phyloP scores from a whole-genome alignment of 1,140 invertebrate species.

The Microplitis mediator region DNA sequence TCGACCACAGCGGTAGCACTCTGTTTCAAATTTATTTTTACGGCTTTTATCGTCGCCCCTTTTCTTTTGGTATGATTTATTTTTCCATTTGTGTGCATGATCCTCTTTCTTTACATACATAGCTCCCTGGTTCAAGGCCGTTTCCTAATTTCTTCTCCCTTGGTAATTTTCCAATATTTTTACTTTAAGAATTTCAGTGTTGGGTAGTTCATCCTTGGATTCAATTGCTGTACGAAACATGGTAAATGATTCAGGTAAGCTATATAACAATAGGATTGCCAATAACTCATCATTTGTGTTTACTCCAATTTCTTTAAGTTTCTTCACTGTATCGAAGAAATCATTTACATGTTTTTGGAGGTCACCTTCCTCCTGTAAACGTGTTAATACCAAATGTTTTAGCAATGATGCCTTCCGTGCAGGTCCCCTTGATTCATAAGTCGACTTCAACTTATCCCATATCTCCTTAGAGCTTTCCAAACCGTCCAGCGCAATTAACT shows the following conservation, averaged over 20 bases:
- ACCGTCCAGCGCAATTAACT: too few relatives aligned
- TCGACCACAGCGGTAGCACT: too few relatives aligned
- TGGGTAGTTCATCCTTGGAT: conserved; percentile 29
- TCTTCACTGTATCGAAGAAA: conserved; percentile 27
- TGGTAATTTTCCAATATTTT: conserved; percentile 34
- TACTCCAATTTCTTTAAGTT: conserved; percentile 26
- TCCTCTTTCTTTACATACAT: conserved; percentile 15
- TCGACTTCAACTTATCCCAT: conserved; percentile 23
- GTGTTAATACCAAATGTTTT: not conserved
- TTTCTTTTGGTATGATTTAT: too few relatives aligned
- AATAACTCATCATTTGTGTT: conserved; percentile 17
- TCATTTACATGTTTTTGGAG: conserved; percentile 11
- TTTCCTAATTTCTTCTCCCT: not conserved
- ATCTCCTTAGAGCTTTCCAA: conserved; percentile 6
- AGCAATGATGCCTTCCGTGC: conserved; percentile 27
- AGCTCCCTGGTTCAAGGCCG: not conserved
- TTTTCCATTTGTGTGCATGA: not conserved
- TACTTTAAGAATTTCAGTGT: conserved; percentile 23
- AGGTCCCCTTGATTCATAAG: conserved; percentile 29
- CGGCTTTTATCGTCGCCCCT: too few relatives aligned
- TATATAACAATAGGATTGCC: conserved; percentile 30
- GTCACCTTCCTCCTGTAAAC: conserved; percentile 19
- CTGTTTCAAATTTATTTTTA: too few relatives aligned
- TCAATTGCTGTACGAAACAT: conserved; percentile 29
- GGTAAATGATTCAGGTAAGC: conserved; percentile 23